Evolutionary conservation across 2,888 invertebrate genomes (phyloP).

Genomic region (Phaonia tiefii): DNA sequence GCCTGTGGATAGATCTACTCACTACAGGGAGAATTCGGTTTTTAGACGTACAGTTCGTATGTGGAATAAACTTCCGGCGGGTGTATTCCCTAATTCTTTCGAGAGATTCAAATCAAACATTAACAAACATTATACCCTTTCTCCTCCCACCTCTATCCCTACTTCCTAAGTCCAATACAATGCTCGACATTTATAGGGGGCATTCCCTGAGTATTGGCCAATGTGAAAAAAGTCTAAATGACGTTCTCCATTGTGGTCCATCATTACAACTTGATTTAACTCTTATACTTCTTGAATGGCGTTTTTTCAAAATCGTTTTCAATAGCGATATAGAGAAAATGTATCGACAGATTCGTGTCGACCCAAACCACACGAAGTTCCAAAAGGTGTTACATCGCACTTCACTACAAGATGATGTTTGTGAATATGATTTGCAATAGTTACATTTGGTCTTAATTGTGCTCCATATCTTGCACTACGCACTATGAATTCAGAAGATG

Average conservation of each 20-base stretch:
- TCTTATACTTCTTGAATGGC: conserved; percentile 40
- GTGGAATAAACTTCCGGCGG: too few relatives aligned
- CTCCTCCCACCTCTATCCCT: too few relatives aligned
- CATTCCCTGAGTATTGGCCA: too few relatives aligned
- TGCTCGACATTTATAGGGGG: too few relatives aligned
- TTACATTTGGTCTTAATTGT: conserved; percentile 61
- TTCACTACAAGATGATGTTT: background rate
- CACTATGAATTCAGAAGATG: conserved; percentile 44
- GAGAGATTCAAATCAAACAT: too few relatives aligned
- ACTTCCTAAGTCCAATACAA: too few relatives aligned
- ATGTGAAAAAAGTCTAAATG: conserved; percentile 54
- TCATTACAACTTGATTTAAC: conserved; percentile 56
- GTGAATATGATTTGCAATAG: conserved; percentile 41
- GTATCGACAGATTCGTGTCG: conserved; percentile 25
- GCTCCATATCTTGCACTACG: conserved; percentile 60
- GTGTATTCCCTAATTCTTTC: too few relatives aligned
- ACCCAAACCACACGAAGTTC: background rate
- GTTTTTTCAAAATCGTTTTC: conserved; percentile 51
- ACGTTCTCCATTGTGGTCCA: conserved; percentile 52
- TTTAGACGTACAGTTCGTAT: too few relatives aligned
- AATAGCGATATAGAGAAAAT: conserved; percentile 66
- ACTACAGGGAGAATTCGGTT: too few relatives aligned
- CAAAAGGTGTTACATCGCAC: background rate
- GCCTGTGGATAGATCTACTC: too few relatives aligned
- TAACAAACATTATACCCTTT: too few relatives aligned